These are phyloP conservation scores for Onychomys leucogaster DNA, from an alignment of 2,797 vertebrate genomes.

Conservation along the genomic window DNA sequence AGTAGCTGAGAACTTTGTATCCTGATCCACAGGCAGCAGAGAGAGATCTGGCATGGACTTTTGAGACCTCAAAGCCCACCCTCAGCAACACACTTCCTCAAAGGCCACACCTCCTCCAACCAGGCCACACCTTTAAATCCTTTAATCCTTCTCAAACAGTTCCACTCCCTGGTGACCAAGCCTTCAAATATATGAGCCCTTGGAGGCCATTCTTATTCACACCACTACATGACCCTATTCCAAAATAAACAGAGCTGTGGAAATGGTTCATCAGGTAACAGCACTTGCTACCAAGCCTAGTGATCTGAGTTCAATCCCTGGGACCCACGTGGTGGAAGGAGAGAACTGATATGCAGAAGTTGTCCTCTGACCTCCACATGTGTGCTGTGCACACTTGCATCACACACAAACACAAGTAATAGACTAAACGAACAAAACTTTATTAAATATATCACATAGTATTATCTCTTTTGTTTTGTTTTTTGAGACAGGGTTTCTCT, in stretches of 20 bases:
- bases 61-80: not conserved
- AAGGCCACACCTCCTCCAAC: not conserved
- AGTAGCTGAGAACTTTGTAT: not conserved
- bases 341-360: not conserved
- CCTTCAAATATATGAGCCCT: not conserved
- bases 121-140: not conserved
- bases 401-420: not conserved
- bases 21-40: not conserved
- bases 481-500: no score
- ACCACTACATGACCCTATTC: not conserved
- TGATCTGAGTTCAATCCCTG: not conserved
- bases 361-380: not conserved
- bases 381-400: not conserved
- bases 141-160: not conserved
- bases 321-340: not conserved
- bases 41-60: not conserved
- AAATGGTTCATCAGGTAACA: not conserved
- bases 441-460: not conserved
- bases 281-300: not conserved
- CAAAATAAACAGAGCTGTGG: not conserved
- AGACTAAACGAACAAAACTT: not conserved
- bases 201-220: no score
- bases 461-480: not conserved
- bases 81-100: not conserved
- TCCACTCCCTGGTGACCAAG: not conserved